phyloP scores from a whole-genome alignment of 2,888 invertebrate genomes.

The Drosophila helvetica region DNA sequence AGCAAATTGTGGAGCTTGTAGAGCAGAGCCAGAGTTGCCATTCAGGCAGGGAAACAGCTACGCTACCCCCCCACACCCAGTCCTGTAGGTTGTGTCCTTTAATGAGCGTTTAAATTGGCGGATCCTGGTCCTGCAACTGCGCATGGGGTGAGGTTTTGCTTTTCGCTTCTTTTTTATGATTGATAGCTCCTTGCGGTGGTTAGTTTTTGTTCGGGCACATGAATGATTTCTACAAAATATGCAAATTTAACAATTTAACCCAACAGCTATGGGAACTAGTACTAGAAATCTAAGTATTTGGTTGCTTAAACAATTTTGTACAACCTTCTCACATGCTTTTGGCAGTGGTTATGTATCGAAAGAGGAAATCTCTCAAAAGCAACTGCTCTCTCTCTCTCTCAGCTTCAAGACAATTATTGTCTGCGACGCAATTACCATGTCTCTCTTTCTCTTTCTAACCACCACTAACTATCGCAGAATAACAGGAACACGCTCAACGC shows the following conservation, averaged over 20 bases:
- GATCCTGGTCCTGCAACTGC: conserved; percentile 14
- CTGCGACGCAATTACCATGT: too few species aligned
- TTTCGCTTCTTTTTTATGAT: conserved; percentile 21
- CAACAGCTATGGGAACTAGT: neutral
- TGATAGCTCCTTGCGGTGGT: conserved; percentile 12
- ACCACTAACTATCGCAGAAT: too few species aligned
- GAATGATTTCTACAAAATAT: conserved; percentile 15
- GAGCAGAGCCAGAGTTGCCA: conserved; percentile 19
- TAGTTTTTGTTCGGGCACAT: conserved; percentile 6
- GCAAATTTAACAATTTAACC: conserved; percentile 21
- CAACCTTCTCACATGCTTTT: too few species aligned
- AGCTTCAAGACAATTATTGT: too few species aligned
- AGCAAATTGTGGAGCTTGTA: conserved; percentile 66
- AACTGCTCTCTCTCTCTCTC: too few species aligned
- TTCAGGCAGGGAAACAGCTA: conserved; percentile 27
- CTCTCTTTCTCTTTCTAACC: too few species aligned
- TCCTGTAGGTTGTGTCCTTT: conserved; percentile 35
- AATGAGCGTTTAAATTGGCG: conserved; percentile 57
- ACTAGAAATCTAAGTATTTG: neutral
- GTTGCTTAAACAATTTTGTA: neutral
- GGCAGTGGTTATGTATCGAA: too few species aligned
- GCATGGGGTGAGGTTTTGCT: conserved; percentile 24
- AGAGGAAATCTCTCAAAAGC: too few species aligned
- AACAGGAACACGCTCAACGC: too few species aligned
- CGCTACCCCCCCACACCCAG: neutral